These are phyloP conservation scores for Chrysemys picta DNA, from an alignment of 2,113 vertebrate genomes.

Conservation along the genomic window DNA sequence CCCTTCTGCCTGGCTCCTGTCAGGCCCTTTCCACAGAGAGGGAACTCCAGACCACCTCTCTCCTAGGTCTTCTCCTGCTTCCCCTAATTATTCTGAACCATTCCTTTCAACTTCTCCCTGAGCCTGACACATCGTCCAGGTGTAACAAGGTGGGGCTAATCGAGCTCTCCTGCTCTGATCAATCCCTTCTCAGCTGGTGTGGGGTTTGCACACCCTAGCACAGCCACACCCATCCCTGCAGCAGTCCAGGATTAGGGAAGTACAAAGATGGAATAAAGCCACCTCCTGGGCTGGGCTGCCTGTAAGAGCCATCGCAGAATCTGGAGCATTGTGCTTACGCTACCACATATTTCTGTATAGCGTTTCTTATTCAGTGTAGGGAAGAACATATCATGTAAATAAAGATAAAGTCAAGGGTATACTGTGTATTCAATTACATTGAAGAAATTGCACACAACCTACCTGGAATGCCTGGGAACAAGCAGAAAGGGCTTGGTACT, in stretches of 20 bases:
- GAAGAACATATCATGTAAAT: constrained; percentile 37
- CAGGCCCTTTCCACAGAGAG: not conserved
- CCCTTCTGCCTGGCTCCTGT: not conserved
- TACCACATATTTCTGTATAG: not conserved
- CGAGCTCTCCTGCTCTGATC: not conserved
- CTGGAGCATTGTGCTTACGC: not conserved
- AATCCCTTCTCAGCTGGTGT: not conserved
- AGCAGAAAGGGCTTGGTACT: not conserved
- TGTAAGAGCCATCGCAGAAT: not conserved
- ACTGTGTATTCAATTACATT: not conserved
- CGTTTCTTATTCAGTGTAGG: not conserved
- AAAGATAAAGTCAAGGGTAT: constrained; percentile 53
- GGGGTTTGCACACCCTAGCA: not conserved
- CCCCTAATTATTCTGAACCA: not conserved
- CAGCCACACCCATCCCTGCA: not conserved
- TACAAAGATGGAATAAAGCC: not conserved
- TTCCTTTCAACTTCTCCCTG: not conserved
- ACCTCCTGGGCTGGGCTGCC: not conserved
- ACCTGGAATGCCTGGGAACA: not conserved
- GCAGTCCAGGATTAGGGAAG: not conserved
- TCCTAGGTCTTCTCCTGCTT: not conserved
- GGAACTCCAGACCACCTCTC: not conserved
- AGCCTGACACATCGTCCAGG: not conserved
- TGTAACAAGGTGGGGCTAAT: not conserved
- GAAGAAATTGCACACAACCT: constrained; percentile 11